These are phyloP conservation scores for Eulemur macaco DNA, from an alignment of 2,113 vertebrate genomes.

Conservation along the genomic window DNA sequence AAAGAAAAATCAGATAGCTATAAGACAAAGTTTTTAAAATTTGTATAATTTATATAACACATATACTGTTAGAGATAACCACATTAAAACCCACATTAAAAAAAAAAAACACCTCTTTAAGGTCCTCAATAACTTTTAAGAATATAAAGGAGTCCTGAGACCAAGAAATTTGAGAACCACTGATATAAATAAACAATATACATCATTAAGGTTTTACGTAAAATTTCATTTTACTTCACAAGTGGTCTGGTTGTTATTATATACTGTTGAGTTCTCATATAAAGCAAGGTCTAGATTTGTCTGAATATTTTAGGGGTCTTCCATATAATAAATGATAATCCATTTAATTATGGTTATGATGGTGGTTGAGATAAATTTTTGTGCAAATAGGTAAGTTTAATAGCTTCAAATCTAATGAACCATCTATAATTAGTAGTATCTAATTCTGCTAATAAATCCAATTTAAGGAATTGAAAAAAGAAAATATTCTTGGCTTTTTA, in stretches of 20 bases:
- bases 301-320: not conserved
- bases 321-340: not conserved
- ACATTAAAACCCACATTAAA: not conserved
- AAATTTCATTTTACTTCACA: conserved; percentile 28
- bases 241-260: not conserved
- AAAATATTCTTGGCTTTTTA: not conserved
- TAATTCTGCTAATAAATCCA: not conserved
- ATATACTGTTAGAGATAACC: not conserved
- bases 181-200: not conserved
- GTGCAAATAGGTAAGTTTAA: not conserved
- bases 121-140: not conserved
- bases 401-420: not conserved
- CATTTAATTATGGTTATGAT: not conserved
- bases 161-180: not conserved
- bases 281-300: not conserved
- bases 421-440: not conserved
- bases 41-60: not conserved
- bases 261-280: not conserved
- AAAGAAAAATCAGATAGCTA: too few species aligned
- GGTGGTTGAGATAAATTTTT: not conserved
- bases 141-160: not conserved
- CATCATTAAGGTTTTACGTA: not conserved
- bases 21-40: not conserved
- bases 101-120: not conserved
- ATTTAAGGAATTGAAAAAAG: not conserved